Base-by-base conservation (phyloP, 2,888 invertebrate genomes). In the Bombylius major region DNA sequence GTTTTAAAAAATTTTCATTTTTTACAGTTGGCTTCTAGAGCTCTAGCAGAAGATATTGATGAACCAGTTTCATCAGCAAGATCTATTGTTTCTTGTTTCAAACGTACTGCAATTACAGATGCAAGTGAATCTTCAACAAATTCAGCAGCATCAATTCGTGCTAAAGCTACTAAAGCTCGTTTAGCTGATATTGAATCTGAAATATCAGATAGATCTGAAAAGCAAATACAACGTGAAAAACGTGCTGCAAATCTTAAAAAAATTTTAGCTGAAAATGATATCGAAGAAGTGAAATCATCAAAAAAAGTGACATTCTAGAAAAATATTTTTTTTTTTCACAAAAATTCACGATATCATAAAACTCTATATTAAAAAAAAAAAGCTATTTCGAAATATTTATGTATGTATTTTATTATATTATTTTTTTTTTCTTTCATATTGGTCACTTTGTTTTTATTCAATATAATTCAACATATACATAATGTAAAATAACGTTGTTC, bases 151-250 rank as follows among this genome's bases (percentile, higher is more conserved):
- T 78, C 79, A 31, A 76, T 78, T 50, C 72, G 88, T 51, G 87
- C 86, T 1, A 81, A 79, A 63, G 80, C 79, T 36, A 78, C 83
- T 4, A 79, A 83, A 60, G 84, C 84, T 11, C 79, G 87, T 51
- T 74, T 88, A 23, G 78, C 78, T 45, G 87, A 87, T 65, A 75
- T 89, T 48, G 87, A 88, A 66, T 82, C 82, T 52, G 88, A 89
- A 70, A 86, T 87, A 83, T 79, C 82, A 47, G 84, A 83, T 62
- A 72, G 87, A 58, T 81, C 77, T 23, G 85, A 86, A 65, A 79
- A 82, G 65, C 82, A 80, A 64, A 82, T 82, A 1, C 81, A 81
- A 31, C 79, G 87, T 60, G 87, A 88, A 67, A 81, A 82, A 58
- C 80, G 87, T 50, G 81, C 83, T 4, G 85, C 85, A 1, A 81